phyloP scores from a whole-genome alignment of 1,140 invertebrate species.

The Tetramorium alpestre region DNA sequence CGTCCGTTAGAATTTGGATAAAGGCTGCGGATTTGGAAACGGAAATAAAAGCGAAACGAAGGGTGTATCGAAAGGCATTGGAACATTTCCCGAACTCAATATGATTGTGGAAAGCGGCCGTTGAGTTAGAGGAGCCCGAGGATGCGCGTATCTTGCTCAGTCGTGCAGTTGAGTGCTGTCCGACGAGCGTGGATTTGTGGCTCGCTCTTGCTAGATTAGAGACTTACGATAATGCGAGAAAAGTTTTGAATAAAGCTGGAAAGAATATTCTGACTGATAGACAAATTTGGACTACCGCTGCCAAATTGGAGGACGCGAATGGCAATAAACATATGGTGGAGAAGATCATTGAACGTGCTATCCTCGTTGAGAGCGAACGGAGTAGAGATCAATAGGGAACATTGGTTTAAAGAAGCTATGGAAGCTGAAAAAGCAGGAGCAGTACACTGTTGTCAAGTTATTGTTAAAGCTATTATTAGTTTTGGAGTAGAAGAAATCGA shows the following conservation, averaged over 20 bases:
- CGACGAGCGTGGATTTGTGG: conserved; percentile 98
- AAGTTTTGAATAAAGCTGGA: conserved; percentile 94
- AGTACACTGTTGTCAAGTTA: conserved; percentile 96
- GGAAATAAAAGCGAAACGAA: conserved; percentile 97
- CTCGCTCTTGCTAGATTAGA: conserved; percentile 97
- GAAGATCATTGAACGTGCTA: conserved; percentile 98
- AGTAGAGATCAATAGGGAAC: conserved; percentile 99
- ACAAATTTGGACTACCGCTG: conserved; percentile 99
- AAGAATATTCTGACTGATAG: conserved; percentile 99
- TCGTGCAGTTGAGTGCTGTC: conserved; percentile 80
- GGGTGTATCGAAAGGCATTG: conserved; percentile 97
- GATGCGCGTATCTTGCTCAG: no score
- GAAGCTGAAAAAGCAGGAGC: conserved; percentile 98
- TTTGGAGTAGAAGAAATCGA: conserved; percentile 97
- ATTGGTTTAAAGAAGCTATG: conserved; percentile 99
- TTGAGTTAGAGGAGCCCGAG: no score
- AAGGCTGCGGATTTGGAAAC: conserved; percentile 99
- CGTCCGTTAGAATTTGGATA: conserved; percentile 98
- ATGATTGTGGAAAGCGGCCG: conserved; percentile 96
- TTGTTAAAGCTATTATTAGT: conserved; percentile 96
- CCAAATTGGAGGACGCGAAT: conserved; percentile 99
- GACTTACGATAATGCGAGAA: conserved; percentile 98
- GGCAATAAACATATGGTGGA: conserved; percentile 98
- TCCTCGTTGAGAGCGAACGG: conserved; percentile 97
- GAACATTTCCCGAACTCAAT: conserved; percentile 99